These are phyloP conservation scores for Phaenicophaeus curvirostris DNA, from an alignment of 2,797 vertebrate genomes.

Conservation along the genomic window DNA sequence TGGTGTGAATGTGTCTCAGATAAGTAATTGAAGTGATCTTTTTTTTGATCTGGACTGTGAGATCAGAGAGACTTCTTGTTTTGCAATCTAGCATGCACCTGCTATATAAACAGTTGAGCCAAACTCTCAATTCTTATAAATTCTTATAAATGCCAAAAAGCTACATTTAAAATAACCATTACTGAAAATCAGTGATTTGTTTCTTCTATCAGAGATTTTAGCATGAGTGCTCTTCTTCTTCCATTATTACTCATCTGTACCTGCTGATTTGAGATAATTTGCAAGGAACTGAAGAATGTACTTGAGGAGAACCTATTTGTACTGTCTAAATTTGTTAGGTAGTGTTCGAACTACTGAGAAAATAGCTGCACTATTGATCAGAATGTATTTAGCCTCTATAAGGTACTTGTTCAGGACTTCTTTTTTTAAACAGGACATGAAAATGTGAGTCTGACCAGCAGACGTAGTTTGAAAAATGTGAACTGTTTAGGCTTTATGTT, in stretches of 20 bases:
- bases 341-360: constrained; percentile 43
- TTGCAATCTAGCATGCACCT: neutral
- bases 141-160: constrained; percentile 47
- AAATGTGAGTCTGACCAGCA: neutral
- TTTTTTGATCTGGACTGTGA: neutral
- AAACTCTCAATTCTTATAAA: constrained; percentile 16
- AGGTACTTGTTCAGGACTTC: neutral
- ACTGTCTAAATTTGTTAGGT: constrained; percentile 54
- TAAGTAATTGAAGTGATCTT: neutral
- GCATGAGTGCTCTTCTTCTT: constrained; percentile 43
- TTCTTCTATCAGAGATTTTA: constrained; percentile 65
- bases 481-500: neutral
- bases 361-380: constrained; percentile 17
- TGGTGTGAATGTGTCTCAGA: neutral
- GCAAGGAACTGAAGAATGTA: constrained; percentile 47
- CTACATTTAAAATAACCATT: constrained; percentile 49
- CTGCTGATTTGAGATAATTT: constrained; percentile 66
- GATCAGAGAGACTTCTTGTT: neutral
- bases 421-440: neutral
- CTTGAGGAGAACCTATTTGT: constrained; percentile 58
- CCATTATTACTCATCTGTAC: constrained; percentile 48
- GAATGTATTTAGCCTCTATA: neutral
- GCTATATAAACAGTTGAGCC: constrained; percentile 27
- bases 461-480: neutral
- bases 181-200: constrained; percentile 58